Conservation (phyloP, 2,797 vertebrate species). For the Diglossa cyanea region DNA sequence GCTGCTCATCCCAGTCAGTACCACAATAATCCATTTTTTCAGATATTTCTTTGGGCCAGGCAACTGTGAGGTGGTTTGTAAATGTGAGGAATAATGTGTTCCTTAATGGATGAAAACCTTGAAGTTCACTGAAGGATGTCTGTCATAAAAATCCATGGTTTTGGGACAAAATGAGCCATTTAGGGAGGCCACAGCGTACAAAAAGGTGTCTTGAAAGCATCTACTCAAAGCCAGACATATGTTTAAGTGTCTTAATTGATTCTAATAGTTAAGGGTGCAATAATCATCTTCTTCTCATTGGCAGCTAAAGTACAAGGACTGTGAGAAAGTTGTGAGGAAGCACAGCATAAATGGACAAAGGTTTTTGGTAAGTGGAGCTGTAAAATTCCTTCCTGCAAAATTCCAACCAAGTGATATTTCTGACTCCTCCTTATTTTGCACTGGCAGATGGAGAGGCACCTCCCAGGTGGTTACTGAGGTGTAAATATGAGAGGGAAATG, state of each 20-base stretch:
- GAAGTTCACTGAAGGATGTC: neutral
- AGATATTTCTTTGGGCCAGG: neutral
- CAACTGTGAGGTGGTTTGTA: neutral
- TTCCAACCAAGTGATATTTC: neutral
- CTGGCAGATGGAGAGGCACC: neutral
- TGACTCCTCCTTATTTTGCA: neutral
- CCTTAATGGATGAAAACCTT: neutral
- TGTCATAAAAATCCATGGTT: neutral
- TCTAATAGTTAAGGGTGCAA: neutral
- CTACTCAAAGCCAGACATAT: neutral
- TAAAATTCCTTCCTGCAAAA: neutral
- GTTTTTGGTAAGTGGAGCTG: constrained; percentile 86
- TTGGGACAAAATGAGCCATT: neutral
- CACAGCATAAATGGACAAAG: constrained; percentile 84
- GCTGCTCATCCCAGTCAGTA: neutral
- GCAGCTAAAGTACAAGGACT: constrained; percentile 85
- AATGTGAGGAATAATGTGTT: neutral
- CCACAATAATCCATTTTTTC: neutral
- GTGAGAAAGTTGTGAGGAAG: constrained; percentile 86
- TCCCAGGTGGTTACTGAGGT: neutral
- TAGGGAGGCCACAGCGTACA: too few species aligned
- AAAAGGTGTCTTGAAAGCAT: neutral
- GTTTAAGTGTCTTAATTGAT: neutral
- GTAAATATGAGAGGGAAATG: neutral
- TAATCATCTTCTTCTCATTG: neutral